Percentiles rank a stretch among this genome's conserved stretches.
Conservation (phyloP, 1,140 invertebrate genomes). For the Drosophila hydei region DNA sequence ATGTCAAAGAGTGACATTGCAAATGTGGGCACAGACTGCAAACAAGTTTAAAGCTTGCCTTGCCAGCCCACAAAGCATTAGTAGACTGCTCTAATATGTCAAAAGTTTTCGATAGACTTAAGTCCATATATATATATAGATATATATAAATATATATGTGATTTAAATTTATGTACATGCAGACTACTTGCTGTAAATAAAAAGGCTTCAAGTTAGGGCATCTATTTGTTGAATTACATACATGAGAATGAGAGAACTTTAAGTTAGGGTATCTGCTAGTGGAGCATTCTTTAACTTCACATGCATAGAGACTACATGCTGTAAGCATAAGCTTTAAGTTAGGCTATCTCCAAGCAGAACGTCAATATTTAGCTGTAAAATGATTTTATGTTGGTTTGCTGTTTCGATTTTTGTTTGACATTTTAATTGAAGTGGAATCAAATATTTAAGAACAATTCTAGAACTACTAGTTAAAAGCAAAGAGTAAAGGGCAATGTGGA, state of each 20-base stretch:
- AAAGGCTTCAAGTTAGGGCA: background rate
- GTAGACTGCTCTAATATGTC: too few species aligned
- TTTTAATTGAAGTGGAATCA: constrained; percentile 72
- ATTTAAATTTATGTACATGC: too few species aligned
- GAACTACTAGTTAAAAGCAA: constrained; percentile 43
- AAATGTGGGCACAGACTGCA: background rate
- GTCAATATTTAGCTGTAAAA: background rate
- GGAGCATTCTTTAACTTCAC: too few species aligned
- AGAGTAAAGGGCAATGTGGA: background rate
- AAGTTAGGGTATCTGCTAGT: background rate
- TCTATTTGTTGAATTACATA: too few species aligned
- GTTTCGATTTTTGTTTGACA: constrained; percentile 56
- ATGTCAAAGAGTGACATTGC: background rate
- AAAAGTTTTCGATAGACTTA: background rate
- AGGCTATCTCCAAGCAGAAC: background rate
- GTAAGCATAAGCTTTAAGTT: too few species aligned
- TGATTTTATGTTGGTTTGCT: background rate
- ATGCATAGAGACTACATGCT: too few species aligned
- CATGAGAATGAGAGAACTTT: too few species aligned
- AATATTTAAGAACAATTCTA: constrained; percentile 55
- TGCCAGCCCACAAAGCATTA: too few species aligned
- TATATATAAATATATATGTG: too few species aligned
- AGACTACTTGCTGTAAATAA: too few species aligned
- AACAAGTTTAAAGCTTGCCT: background rate
- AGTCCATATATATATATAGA: background rate